These are phyloP conservation scores for Saccopteryx bilineata DNA, from an alignment of 2,113 vertebrate genomes.

Conservation along the genomic window DNA sequence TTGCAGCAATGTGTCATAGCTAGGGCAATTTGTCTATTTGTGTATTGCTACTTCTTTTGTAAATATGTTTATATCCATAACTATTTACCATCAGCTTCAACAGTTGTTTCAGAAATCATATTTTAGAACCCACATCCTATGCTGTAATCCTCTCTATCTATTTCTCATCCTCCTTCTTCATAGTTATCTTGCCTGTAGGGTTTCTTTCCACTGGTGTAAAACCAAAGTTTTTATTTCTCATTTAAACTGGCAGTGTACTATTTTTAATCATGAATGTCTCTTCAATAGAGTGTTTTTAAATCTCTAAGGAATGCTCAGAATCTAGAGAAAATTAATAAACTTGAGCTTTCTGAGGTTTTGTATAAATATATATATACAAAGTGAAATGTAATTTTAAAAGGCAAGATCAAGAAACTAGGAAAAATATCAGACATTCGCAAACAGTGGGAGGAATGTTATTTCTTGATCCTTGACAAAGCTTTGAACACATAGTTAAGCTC, in stretches of 20 bases:
- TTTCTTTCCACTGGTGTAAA: slow-evolving; percentile 47
- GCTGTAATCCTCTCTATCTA: background rate
- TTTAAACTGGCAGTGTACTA: slow-evolving; percentile 6
- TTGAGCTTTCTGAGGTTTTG: background rate
- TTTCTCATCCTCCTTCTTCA: background rate
- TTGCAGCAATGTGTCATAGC: background rate
- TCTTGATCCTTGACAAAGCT: slow-evolving; percentile 12
- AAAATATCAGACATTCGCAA: slow-evolving; percentile 38
- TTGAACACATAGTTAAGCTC: slow-evolving; percentile 16
- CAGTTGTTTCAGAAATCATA: background rate
- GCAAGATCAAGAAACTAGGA: slow-evolving; percentile 17
- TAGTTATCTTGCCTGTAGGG: slow-evolving; percentile 15
- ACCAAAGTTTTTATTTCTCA: slow-evolving; percentile 51
- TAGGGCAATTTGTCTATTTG: background rate
- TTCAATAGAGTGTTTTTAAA: slow-evolving; percentile 3
- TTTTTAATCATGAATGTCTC: slow-evolving; percentile 41
- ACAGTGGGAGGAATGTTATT: background rate
- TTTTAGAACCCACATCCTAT: slow-evolving; percentile 1
- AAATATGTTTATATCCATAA: background rate
- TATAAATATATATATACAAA: background rate
- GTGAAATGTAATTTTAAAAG: slow-evolving; percentile 31
- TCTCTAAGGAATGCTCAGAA: slow-evolving; percentile 54
- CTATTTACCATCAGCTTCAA: slow-evolving; percentile 18
- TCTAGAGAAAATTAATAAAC: slow-evolving; percentile 57
- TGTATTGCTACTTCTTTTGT: background rate